Conservation (phyloP, 2,888 invertebrate genomes). For the Stratiomys singularior region DNA sequence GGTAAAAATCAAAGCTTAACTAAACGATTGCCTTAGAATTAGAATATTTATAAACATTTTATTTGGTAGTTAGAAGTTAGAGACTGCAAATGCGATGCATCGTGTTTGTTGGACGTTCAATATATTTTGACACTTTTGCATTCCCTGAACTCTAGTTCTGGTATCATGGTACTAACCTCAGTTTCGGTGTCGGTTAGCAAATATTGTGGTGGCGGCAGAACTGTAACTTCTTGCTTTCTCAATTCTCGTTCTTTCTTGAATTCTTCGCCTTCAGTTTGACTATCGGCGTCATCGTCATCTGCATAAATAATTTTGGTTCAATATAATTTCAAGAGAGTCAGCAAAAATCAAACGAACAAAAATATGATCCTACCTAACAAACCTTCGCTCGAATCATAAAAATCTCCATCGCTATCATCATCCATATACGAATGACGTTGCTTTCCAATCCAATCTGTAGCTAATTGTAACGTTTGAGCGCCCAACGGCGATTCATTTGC, state of each 20-base stretch:
- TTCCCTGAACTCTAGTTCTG: no score
- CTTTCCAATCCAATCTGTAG: slow-evolving; percentile 75
- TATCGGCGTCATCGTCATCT: slow-evolving; percentile 72
- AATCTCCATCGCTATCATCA: slow-evolving; percentile 63
- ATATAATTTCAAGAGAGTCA: neutral
- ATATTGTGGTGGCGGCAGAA: slow-evolving; percentile 71
- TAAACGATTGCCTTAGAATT: no score
- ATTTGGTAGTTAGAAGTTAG: no score
- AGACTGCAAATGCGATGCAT: no score
- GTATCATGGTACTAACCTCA: slow-evolving; percentile 69
- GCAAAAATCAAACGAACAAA: neutral
- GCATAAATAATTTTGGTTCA: neutral
- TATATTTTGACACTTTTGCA: no score
- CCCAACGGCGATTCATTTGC: slow-evolving; percentile 70
- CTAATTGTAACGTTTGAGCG: slow-evolving; percentile 74
- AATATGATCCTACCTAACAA: slow-evolving; percentile 58
- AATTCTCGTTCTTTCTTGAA: slow-evolving; percentile 73
- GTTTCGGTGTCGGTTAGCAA: slow-evolving; percentile 76
- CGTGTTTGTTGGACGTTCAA: no score
- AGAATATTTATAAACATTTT: no score
- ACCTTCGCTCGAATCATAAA: slow-evolving; percentile 66
- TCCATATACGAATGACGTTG: slow-evolving; percentile 67
- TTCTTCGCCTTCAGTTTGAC: slow-evolving; percentile 80
- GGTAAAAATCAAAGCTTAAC: no score
- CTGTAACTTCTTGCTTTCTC: slow-evolving; percentile 74